Evolutionary conservation across 2,888 invertebrate genomes (phyloP), one percentile per base, ranked within the genome.

Genomic region (Spisula solida): DNA sequence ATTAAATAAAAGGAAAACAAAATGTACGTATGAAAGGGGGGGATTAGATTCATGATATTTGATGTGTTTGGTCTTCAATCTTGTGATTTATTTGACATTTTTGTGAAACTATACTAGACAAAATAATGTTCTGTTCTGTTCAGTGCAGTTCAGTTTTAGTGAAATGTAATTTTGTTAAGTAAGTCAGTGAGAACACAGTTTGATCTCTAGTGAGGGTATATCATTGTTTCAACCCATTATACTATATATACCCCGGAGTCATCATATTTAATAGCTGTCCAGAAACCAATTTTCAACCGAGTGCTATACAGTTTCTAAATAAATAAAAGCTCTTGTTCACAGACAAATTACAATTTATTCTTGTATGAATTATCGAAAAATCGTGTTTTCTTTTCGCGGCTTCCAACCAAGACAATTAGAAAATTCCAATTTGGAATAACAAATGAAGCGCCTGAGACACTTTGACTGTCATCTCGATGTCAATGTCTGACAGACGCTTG

Each of bases 321-420:
- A 88, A 90, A 92, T 90, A 90, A 60, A 8, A 80, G 60, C 20
- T 34, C 88, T 90, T 90, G 92, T 85, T 86, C 85, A 70, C 84
- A 83, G 92, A 92, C 92, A 92, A 92, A 92, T 92, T 88, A 90
- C 86, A 86, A 84, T 90, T 92, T 89, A 90, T 89, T 90, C 87
- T 83, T 90, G 83, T 83, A 88, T 89, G 82, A 86, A 90, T 82
- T 90, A 86, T 88, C 88, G 85, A 70, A 87, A 81, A 80, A 83
- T 83, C 87, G 81, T 92, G 92, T 92, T 92, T 91, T 88, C 88
- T 82, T 91, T 88, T 87, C 88, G 88, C 88, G 70, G 86, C 70
- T 89, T 90, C 89, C 90, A 87, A 90, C 86, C 81, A 75, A 85
- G 85, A 83, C 86, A 88, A 88, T 90, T 82, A 79, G 87, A 87